A percentile compares a stretch with the other conserved stretches of the same genome.
phyloP scores from a whole-genome alignment of 2,113 vertebrate genomes.

The Leuciscus idus region DNA sequence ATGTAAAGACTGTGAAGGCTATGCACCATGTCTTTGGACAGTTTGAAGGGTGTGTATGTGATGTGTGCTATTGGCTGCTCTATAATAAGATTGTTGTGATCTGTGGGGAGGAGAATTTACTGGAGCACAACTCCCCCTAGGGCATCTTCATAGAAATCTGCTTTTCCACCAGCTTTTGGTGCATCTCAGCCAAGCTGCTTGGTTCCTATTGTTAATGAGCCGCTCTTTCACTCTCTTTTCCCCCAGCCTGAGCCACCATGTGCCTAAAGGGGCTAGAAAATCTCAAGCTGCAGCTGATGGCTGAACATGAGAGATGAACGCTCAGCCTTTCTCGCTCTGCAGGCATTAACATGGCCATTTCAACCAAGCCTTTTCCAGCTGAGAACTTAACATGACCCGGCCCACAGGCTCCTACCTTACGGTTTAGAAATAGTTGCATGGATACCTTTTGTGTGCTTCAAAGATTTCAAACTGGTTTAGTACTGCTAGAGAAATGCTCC shows the following conservation, averaged over 20 bases:
- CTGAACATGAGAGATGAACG: slow-evolving; percentile 50
- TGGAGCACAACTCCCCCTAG: slow-evolving; percentile 82
- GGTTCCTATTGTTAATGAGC: slow-evolving; percentile 50
- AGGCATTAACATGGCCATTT: slow-evolving; percentile 36
- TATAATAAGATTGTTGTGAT: slow-evolving; percentile 57
- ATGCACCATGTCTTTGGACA: slow-evolving; percentile 52
- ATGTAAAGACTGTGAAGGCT: slow-evolving; percentile 33
- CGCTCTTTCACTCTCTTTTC: slow-evolving; percentile 32
- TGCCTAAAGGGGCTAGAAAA: slow-evolving; percentile 43
- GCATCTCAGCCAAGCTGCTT: slow-evolving; percentile 44
- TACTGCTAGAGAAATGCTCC: neutral
- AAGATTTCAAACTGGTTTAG: neutral
- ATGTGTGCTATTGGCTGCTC: slow-evolving; percentile 47
- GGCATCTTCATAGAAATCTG: slow-evolving; percentile 64
- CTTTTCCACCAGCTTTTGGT: slow-evolving; percentile 33
- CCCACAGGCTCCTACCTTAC: neutral
- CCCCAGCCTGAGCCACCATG: slow-evolving; percentile 27
- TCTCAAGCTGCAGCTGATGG: slow-evolving; percentile 57
- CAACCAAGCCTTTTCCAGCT: neutral
- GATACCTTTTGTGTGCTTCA: neutral
- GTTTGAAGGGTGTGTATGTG: slow-evolving; percentile 55
- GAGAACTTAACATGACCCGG: neutral
- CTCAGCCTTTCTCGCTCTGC: slow-evolving; percentile 51
- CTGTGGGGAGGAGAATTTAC: slow-evolving; percentile 76
- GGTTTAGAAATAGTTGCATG: neutral